Evolutionary conservation across 2,113 vertebrate genomes (phyloP).

Genomic region (Condylura cristata): DNA sequence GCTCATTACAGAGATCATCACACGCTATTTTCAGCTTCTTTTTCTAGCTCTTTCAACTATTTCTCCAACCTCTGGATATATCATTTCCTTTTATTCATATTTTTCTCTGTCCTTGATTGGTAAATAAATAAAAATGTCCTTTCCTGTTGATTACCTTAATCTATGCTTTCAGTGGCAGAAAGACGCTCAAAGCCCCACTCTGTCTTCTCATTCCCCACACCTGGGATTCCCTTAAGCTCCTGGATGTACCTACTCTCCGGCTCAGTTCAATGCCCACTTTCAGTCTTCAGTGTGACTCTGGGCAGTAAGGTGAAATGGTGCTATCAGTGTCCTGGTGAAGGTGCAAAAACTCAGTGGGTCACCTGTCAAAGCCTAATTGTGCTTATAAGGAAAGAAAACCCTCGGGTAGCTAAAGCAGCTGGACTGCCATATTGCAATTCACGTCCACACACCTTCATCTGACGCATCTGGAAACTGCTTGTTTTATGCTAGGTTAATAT

Average conservation of each 20-base stretch:
- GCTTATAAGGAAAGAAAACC: constrained; percentile 26
- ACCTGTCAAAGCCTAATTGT: neutral
- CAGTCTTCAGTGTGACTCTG: neutral
- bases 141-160: neutral
- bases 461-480: neutral
- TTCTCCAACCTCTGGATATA: neutral
- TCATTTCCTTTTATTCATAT: neutral
- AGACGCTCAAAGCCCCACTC: neutral
- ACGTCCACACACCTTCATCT: neutral
- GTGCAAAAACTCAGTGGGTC: neutral
- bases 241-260: neutral
- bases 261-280: neutral
- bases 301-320: neutral
- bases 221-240: neutral
- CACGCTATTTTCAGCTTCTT: neutral
- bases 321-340: neutral
- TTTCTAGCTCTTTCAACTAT: neutral
- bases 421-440: neutral
- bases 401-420: neutral
- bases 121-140: neutral
- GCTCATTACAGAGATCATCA: neutral
- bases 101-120: neutral
- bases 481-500: neutral
- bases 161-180: neutral
- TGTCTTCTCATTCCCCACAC: neutral